Percentiles rank a stretch among this genome's conserved stretches.
Conservation (phyloP, 2,888 invertebrate genomes). For the Mantis religiosa region DNA sequence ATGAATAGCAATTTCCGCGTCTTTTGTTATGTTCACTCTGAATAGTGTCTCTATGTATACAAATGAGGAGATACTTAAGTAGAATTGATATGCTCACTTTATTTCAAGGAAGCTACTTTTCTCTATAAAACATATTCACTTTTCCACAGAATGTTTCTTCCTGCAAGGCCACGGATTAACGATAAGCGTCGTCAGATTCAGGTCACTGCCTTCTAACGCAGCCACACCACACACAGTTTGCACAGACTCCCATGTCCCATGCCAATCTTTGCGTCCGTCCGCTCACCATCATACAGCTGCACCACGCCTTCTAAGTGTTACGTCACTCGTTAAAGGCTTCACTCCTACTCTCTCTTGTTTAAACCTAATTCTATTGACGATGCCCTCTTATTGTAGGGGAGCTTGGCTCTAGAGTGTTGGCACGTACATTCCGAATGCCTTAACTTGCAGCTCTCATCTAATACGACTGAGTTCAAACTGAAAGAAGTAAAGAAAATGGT, state of each 20-base stretch:
- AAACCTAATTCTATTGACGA: background rate
- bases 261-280: background rate
- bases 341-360: background rate
- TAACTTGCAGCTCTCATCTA: background rate
- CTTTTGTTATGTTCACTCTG: no score
- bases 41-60: no score
- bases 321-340: conserved; percentile 1
- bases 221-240: background rate
- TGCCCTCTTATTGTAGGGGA: background rate
- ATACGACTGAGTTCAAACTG: no score
- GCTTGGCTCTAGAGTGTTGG: background rate
- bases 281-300: background rate
- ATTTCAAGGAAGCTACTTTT: background rate
- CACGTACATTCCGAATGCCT: background rate
- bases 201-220: background rate
- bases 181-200: background rate
- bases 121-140: background rate
- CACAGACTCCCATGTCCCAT: background rate
- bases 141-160: background rate
- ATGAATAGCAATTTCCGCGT: no score
- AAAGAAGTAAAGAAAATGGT: no score
- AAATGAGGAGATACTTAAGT: no score
- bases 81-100: background rate
- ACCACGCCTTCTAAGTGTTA: conserved; percentile 3
- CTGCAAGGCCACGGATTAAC: background rate